Evolutionary conservation across 2,888 invertebrate species (phyloP).

Genomic region (Calephelis perditalis): DNA sequence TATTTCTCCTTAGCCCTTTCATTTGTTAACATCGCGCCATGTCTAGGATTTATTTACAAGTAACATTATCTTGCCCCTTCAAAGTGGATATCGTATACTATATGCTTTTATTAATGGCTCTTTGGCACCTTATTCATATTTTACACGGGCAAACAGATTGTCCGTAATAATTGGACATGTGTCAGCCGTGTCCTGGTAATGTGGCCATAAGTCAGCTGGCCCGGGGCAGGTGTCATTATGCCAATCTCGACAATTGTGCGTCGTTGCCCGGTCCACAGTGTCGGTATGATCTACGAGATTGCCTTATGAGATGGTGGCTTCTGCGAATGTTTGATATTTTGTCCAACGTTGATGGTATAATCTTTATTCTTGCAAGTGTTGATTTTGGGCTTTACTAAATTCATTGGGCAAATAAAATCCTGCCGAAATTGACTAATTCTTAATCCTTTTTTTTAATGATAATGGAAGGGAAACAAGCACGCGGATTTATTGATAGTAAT

Average conservation of each 20-base stretch:
- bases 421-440: no score
- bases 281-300: slow-evolving; percentile 59
- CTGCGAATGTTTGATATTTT: slow-evolving; percentile 37
- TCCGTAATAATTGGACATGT: slow-evolving; percentile 73
- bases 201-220: slow-evolving; percentile 66
- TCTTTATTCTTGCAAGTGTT: no score
- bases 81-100: slow-evolving; percentile 34
- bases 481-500: no score
- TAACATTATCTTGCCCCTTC: slow-evolving; percentile 68
- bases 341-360: no score
- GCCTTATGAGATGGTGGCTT: slow-evolving; percentile 57
- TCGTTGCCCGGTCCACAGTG: slow-evolving; percentile 37
- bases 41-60: slow-evolving; percentile 64
- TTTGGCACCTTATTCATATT: slow-evolving; percentile 62
- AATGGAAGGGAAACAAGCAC: no score
- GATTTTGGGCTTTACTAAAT: no score
- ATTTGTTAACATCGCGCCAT: slow-evolving; percentile 51
- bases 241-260: slow-evolving; percentile 66
- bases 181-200: slow-evolving; percentile 71
- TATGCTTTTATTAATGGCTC: slow-evolving; percentile 48
- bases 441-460: no score
- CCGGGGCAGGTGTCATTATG: slow-evolving; percentile 64
- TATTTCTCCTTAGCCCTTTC: slow-evolving; percentile 59
- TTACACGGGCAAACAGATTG: slow-evolving; percentile 66
- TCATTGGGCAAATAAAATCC: no score